These are phyloP conservation scores for Zoroaster sp. DNA, from an alignment of 53 echinoderm and acorn worm species.

Conservation along the genomic window DNA sequence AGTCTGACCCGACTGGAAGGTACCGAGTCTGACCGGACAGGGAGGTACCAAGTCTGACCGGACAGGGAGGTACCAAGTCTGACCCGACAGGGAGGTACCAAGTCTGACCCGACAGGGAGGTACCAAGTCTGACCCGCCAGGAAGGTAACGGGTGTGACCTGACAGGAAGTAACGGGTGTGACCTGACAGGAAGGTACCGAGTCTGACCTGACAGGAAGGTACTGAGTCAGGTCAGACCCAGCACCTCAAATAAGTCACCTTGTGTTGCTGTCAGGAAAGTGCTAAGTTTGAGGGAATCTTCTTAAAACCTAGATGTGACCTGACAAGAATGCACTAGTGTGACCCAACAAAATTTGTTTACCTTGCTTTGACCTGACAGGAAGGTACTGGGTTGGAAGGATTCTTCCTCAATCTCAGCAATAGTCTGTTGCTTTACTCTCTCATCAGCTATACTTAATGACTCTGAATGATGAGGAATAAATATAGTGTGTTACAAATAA, in stretches of 20 bases:
- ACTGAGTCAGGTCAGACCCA: neutral
- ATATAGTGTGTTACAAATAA: no score
- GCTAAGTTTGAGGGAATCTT: neutral
- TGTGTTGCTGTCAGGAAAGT: neutral
- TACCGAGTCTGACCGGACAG: neutral
- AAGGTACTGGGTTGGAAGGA: conserved; percentile 67
- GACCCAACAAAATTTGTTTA: conserved; percentile 15
- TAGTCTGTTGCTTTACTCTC: conserved; percentile 40
- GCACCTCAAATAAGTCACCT: no score
- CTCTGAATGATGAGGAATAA: conserved; percentile 13
- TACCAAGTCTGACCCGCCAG: neutral
- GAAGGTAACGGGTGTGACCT: neutral
- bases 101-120: neutral
- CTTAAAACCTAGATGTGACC: neutral
- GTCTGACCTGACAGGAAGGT: neutral
- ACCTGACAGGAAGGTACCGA: neutral
- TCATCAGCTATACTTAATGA: conserved; percentile 58
- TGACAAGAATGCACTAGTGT: neutral
- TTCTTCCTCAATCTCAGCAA: conserved; percentile 72
- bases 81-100: neutral
- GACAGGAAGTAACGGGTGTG: neutral
- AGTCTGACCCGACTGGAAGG: neutral
- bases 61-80: neutral
- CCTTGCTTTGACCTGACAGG: conserved; percentile 46
- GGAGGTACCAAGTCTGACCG: neutral